Evolutionary conservation across 2,888 invertebrate species (phyloP).

Genomic region (Drosophila fulvimacula): DNA sequence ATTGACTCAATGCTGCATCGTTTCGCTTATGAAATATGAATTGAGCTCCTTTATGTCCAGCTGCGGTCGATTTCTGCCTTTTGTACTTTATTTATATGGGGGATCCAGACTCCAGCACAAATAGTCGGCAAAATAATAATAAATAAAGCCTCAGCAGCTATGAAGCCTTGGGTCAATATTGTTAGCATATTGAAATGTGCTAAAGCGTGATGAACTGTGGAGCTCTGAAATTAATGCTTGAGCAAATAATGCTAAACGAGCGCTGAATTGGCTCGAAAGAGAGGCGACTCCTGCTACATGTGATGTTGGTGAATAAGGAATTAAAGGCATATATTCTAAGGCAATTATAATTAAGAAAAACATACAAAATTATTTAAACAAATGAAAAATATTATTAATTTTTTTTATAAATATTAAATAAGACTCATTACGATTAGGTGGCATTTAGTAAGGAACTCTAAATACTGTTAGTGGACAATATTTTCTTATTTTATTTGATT

Average conservation of each 20-base stretch:
- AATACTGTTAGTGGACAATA: too few species aligned
- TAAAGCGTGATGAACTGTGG: slow-evolving; percentile 2
- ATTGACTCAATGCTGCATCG: slow-evolving; percentile 22
- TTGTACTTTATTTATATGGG: slow-evolving; percentile 7
- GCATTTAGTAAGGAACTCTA: too few species aligned
- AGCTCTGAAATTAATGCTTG: slow-evolving; percentile 14
- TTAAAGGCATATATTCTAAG: background rate
- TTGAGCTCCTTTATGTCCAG: slow-evolving; percentile 15
- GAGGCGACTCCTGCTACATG: background rate
- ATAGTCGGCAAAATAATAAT: slow-evolving; percentile 19
- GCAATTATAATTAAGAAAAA: background rate
- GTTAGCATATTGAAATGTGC: slow-evolving; percentile 25
- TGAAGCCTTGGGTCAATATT: slow-evolving; percentile 44
- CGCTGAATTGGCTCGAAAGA: slow-evolving; percentile 8
- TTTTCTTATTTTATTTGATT: too few species aligned
- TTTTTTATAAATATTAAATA: too few species aligned
- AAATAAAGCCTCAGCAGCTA: slow-evolving; percentile 4
- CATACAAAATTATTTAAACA: background rate
- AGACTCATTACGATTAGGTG: too few species aligned
- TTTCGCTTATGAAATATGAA: slow-evolving; percentile 33
- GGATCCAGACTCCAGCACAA: slow-evolving; percentile 25
- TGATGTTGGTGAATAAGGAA: background rate
- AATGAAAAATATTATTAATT: too few species aligned
- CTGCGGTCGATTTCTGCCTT: slow-evolving; percentile 1
- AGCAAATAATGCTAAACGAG: slow-evolving; percentile 14